phyloP scores from a whole-genome alignment of 2,797 vertebrate genomes.

The Syndactyla subalaris region DNA sequence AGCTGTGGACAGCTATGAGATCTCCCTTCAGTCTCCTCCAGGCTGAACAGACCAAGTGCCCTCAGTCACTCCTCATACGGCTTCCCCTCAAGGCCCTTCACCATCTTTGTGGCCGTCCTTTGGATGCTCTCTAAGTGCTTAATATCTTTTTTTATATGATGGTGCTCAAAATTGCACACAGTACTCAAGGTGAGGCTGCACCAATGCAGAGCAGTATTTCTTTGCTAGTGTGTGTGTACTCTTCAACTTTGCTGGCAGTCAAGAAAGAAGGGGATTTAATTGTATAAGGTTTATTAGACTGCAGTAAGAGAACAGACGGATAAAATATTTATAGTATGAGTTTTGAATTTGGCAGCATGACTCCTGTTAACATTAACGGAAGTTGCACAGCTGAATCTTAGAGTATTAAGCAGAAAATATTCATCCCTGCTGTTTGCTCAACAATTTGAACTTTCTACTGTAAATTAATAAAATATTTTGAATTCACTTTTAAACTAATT shows the following conservation, averaged over 20 bases:
- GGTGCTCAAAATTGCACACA: not conserved
- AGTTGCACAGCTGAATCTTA: slow-evolving; percentile 56
- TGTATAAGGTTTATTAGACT: slow-evolving; percentile 1
- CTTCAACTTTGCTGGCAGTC: not conserved
- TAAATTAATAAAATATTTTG: slow-evolving; percentile 73
- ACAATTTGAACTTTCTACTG: slow-evolving; percentile 52
- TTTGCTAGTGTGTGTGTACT: not conserved
- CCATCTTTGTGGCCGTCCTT: not conserved
- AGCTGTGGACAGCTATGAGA: not conserved
- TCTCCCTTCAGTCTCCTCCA: not conserved
- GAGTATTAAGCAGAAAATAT: slow-evolving; percentile 27
- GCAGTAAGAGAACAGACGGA: slow-evolving; percentile 13
- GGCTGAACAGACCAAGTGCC: not conserved
- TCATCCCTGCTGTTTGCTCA: slow-evolving; percentile 39
- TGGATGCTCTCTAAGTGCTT: not conserved
- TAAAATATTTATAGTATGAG: slow-evolving; percentile 33
- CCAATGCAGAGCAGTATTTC: not conserved
- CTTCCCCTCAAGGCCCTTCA: not conserved
- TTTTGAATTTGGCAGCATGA: slow-evolving; percentile 53
- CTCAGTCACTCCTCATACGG: accelerated
- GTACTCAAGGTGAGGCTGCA: not conserved
- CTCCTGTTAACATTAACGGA: slow-evolving; percentile 52
- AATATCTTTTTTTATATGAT: accelerated
- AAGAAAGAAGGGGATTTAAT: not conserved
- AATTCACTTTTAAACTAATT: slow-evolving; percentile 63